These are phyloP conservation scores for Apeltes quadracus DNA, from an alignment of 2,113 vertebrate genomes.

Conservation along the genomic window DNA sequence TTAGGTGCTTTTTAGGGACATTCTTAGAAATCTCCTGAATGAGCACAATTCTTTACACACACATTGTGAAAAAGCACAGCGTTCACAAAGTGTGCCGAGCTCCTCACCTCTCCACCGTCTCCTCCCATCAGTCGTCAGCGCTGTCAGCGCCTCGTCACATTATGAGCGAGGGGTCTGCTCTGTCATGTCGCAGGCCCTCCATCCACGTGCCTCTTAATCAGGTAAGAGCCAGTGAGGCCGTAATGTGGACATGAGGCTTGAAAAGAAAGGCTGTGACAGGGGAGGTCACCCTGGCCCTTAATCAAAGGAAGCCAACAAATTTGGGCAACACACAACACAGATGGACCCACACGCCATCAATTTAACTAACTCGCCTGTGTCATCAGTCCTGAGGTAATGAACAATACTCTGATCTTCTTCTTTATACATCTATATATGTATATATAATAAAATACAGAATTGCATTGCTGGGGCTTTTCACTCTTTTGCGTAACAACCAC, in stretches of 20 bases:
- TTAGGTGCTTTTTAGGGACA: background rate
- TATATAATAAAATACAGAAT: background rate
- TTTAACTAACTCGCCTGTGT: background rate
- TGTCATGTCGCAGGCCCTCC: conserved; percentile 32
- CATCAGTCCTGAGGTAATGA: conserved; percentile 41
- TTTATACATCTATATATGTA: conserved; percentile 13
- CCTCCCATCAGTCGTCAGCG: conserved; percentile 48
- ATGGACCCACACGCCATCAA: background rate
- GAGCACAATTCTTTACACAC: conserved; percentile 21
- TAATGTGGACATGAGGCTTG: conserved; percentile 58
- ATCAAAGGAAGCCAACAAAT: conserved; percentile 44
- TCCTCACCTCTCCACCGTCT: conserved; percentile 10
- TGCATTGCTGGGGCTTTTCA: background rate
- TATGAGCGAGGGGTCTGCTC: conserved; percentile 24
- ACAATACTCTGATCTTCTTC: conserved; percentile 19
- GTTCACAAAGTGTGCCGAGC: conserved; percentile 31
- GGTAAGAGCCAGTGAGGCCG: conserved; percentile 21
- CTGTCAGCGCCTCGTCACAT: conserved; percentile 45
- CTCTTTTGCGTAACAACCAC: conserved; percentile 4
- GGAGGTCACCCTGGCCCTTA: conserved; percentile 52
- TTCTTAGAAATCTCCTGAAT: conserved; percentile 20
- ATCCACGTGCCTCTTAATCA: conserved; percentile 48
- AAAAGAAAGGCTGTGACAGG: conserved; percentile 43
- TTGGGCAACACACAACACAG: background rate
- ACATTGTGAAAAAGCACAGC: conserved; percentile 1